Evolutionary conservation across 92 coral and sea anemone species (phyloP), one percentile per base, ranked within the genome.

Genomic region (Anthopleura xanthogrammica): DNA sequence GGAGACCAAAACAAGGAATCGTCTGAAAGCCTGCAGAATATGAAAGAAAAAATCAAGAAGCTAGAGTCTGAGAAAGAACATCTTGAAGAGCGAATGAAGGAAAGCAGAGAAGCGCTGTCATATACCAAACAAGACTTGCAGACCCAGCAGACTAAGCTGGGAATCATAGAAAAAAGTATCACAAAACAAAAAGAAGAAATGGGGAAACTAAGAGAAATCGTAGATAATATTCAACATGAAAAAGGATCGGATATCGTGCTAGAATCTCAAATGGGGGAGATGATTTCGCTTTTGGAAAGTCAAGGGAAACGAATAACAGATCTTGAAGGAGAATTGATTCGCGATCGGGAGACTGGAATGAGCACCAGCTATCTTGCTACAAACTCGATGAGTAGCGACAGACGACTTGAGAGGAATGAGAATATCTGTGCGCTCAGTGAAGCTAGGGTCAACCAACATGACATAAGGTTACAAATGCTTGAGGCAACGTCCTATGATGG

Each of bases 401-500:
- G 79, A 80, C 91, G 92, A 60, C 82, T 91, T 12, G 83, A 54
- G 16, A 73, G 82, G 40, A 86, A 82, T 17, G 94, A 91, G 39
- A 89, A 88, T 41, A 79, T 62, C 23, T 78, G 81, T 22, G 84
- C 94, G 2, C 56, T 85, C 17, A 83, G 75, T 60, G 94, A 88
- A 23, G 78, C 89, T 41, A 80, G 70, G 50, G 75, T 91, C 79
- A 81, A 91, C 3, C 92, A 91, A 16, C 90, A 91, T 23, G 94
- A 88, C 76, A 72, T 85, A 4, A 83, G 89, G 65, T 56, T 91
- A 36, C 57, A 77, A 24, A 79, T 91, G 72, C 77, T 91, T 20
- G 94, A 91, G 50, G 81, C 90, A 19, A 88, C 88, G 6, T 88
- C 94, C 22, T 91, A 91, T 75, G 94, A 91, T 77, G 94, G 94